Evolutionary conservation across 1,140 invertebrate genomes (phyloP).

Genomic region (Wiebesia pumilae): DNA sequence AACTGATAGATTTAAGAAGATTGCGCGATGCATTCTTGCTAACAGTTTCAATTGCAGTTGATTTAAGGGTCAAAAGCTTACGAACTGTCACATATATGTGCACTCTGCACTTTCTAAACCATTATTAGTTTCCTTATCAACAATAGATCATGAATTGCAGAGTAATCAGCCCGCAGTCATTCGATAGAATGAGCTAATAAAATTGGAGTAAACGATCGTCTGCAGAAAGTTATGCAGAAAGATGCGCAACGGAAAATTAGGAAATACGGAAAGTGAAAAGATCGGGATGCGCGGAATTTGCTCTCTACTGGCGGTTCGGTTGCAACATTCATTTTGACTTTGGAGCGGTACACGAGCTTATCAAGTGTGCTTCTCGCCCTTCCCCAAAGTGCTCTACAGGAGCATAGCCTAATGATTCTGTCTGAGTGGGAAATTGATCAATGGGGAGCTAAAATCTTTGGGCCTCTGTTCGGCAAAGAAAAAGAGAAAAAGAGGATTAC

Average conservation of each 20-base stretch:
- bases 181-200: background rate
- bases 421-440: constrained; percentile 73
- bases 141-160: background rate
- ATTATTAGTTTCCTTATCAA: background rate
- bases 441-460: constrained; percentile 66
- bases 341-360: constrained; percentile 59
- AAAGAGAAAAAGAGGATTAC: constrained; percentile 22
- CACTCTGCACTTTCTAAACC: background rate
- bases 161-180: no score
- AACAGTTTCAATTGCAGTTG: no score
- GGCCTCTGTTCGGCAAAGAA: constrained; percentile 58
- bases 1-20: no score
- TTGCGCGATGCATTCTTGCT: no score
- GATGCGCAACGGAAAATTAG: background rate
- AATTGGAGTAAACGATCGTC: background rate
- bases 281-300: background rate
- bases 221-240: background rate
- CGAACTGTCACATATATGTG: background rate
- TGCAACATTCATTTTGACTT: constrained; percentile 62
- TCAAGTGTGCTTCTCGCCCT: constrained; percentile 65
- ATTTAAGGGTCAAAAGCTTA: background rate
- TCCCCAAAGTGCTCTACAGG: constrained; percentile 55
- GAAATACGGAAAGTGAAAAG: constrained; percentile 22
- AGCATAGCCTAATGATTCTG: constrained; percentile 69
- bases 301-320: constrained; percentile 40